phyloP scores from a whole-genome alignment of 2,888 invertebrate species.

The Dicroscelio sp. region DNA sequence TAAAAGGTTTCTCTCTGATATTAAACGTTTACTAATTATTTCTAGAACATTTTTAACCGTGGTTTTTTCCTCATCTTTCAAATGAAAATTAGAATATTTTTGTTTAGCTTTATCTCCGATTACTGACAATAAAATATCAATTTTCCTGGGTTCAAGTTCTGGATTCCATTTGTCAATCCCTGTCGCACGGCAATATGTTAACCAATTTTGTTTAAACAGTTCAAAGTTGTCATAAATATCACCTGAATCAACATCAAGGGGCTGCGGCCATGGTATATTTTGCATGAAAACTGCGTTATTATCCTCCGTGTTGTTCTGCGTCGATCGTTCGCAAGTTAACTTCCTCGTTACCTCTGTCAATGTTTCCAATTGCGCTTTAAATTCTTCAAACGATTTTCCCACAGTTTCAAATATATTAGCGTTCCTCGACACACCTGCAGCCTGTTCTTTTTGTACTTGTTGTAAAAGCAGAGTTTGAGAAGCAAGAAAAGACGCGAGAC shows the following conservation, averaged over 20 bases:
- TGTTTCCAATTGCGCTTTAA: neutral
- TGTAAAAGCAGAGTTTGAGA: slow-evolving; percentile 1
- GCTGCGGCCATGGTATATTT: slow-evolving; percentile 48
- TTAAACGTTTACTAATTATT: neutral
- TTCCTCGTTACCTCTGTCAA: neutral
- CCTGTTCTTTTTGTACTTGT: slow-evolving; percentile 8
- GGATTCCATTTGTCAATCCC: slow-evolving; percentile 17
- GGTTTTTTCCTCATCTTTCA: slow-evolving; percentile 8
- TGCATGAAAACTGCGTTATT: neutral
- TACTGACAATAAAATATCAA: slow-evolving; percentile 24
- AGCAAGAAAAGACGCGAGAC: slow-evolving; percentile 1
- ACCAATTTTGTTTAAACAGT: slow-evolving; percentile 10
- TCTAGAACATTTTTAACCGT: slow-evolving; percentile 13
- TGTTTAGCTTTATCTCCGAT: slow-evolving; percentile 35
- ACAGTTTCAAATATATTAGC: neutral
- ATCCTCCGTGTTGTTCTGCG: neutral
- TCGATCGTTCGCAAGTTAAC: too few relatives aligned
- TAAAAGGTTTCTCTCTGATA: slow-evolving; percentile 39
- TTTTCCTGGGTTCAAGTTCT: slow-evolving; percentile 15
- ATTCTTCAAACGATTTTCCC: neutral
- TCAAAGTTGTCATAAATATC: slow-evolving; percentile 48
- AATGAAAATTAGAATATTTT: slow-evolving; percentile 46
- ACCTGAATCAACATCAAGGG: slow-evolving; percentile 30
- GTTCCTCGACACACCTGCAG: neutral
- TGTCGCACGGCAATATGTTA: neutral